Evolutionary conservation across 2,888 invertebrate species (phyloP).

Genomic region (Conops quadrifasciatus): DNA sequence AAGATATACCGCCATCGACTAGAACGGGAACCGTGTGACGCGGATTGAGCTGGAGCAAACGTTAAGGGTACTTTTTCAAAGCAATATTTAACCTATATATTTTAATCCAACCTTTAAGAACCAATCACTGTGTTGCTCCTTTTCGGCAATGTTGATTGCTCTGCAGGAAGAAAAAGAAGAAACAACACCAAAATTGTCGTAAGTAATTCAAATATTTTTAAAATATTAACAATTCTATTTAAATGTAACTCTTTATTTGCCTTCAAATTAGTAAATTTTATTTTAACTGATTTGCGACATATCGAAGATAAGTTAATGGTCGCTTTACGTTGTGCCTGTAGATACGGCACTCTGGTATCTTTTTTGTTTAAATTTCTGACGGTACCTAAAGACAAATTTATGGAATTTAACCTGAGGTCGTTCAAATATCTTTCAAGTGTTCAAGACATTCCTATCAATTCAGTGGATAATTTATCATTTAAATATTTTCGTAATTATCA

Average conservation of each 20-base stretch:
- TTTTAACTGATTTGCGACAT: not conserved
- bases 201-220: not conserved
- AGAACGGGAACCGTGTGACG: slow-evolving; percentile 68
- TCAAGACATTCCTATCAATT: too few relatives aligned
- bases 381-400: too few relatives aligned
- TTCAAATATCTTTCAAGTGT: too few relatives aligned
- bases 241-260: not conserved
- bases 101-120: slow-evolving; percentile 40
- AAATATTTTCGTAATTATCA: too few relatives aligned
- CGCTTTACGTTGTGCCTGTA: too few relatives aligned
- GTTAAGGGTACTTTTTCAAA: not conserved
- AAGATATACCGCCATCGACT: slow-evolving; percentile 65
- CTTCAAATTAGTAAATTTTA: too few relatives aligned
- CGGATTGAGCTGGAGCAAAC: slow-evolving; percentile 65
- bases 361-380: too few relatives aligned
- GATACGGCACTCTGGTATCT: too few relatives aligned
- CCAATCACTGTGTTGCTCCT: slow-evolving; percentile 43
- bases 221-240: not conserved
- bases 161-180: slow-evolving; percentile 20
- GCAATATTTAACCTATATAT: not conserved
- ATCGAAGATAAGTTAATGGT: too few relatives aligned
- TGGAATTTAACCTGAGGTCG: too few relatives aligned
- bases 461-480: too few relatives aligned
- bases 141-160: slow-evolving; percentile 36
- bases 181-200: not conserved